Evolutionary conservation across 1,140 invertebrate species (phyloP), one percentile per base, ranked within the genome.

Genomic region (Lasioglossum baleicum): DNA sequence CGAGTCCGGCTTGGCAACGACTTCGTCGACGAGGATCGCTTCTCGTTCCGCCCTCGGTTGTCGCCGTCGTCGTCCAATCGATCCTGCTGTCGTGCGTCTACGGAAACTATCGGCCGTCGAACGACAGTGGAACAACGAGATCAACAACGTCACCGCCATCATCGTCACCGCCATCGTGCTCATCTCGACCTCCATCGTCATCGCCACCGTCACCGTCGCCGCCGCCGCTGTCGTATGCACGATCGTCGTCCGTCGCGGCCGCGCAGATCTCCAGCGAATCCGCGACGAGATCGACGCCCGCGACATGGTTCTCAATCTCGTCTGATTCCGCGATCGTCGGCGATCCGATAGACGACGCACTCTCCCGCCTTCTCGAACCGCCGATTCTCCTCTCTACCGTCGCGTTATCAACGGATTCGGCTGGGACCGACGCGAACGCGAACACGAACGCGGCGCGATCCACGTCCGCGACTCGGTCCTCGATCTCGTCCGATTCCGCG

Each of bases 161-260:
- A 67, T 82, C 51, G 22, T 53, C 13, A 15, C 13, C 40, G 7
- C 71, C 75, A 40, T 67, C 75, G 22, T 42, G 56, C 4, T 60
- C 48, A 8, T 61, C 56, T 44, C 22, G 53, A 81, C 26, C 63
- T 22, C 63, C 64, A n/a, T 84, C 63, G 61, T 48, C 80, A 60
- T 15, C 51, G 20, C 20, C 51, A 56, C 3, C 51, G 5, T 76
- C 69, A 56, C 83, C 63, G 66, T 53, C 79, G 60, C 78, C 66
- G n/a, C 79, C n/a, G 65, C 80, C 65, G 65, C 64, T 66, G 48
- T 83, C 81, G 70, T 76, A 69, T 22, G 69, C 61, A n/a, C 65
- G 22, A n/a, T 83, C 76, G 77, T 63, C 83, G 70, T 82, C 68
- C 26, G 63, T 84, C 83, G 67, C 80, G 70, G 73, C 56, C 31